Base-by-base conservation (phyloP, 2,888 invertebrate species). In the Orthosia incerta region DNA sequence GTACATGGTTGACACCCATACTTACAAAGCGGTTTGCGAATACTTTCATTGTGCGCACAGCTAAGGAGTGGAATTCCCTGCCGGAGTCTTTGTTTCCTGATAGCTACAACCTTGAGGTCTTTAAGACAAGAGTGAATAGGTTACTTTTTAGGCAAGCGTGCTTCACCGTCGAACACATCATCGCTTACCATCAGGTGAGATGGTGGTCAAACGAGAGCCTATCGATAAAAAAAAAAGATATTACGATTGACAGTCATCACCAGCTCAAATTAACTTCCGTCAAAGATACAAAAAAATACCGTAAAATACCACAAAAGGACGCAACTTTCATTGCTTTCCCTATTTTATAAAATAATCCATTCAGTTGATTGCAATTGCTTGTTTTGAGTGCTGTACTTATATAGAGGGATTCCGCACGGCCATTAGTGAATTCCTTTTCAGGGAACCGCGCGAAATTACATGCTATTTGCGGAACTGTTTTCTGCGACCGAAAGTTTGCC, bases 401-500 rank as follows among this genome's bases (percentile, higher is more conserved):
- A 88, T 86, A 88, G 88, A 85, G 84, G 86, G 90, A 92, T 91
- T 91, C 90, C 91, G 82, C 72, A 80, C 87, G 86, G 87, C 90
- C 93, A 94, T 94, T 94, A 93, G 91, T 85, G 86, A 89, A 93
- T 92, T 91, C 91, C 91, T 91, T 87, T 91, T 89, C 89, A 89
- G 82, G 85, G 86, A 90, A 83, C 89, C 87, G 83, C 89, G 90
- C 91, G 93, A 94, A 79, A 94, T 94, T 93, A 92, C 92, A 87
- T 91, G 91, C 92, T 92, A 93, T 94, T 94, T 93, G 91, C 89
- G 88, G 86, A 91, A 92, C 90, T 89, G 91, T 91, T 91, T 90
- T 87, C 87, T 84, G 80, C 88, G 86, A 90, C 90, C 88, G 68
- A 91, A 92, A 93, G 88, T 92, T 94, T 90, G 83, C 39, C 86